A percentile compares a stretch with the other conserved stretches of the same genome.
Conservation (phyloP, 2,113 vertebrate species). For the Lepus europaeus region DNA sequence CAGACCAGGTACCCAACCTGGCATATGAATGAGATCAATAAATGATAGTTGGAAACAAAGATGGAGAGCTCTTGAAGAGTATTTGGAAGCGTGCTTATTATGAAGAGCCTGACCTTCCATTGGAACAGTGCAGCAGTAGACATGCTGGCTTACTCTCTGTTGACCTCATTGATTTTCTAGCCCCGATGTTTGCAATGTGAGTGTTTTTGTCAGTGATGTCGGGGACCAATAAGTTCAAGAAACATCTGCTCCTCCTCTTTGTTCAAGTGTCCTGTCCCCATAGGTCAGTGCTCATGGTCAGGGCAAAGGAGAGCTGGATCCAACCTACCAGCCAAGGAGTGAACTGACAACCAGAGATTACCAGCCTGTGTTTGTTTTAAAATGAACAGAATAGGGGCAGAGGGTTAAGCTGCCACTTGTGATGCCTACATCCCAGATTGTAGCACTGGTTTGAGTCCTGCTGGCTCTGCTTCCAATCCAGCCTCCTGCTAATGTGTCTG, state of each 20-base stretch:
- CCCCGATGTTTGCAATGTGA: constrained; percentile 69
- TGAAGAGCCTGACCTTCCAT: constrained; percentile 1
- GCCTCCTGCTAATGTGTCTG: too few species aligned
- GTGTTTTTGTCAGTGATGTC: constrained; percentile 62
- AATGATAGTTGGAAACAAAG: neutral
- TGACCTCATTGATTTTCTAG: constrained; percentile 46
- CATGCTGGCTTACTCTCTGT: constrained; percentile 37
- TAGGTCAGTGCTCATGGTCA: neutral
- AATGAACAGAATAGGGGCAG: too few species aligned
- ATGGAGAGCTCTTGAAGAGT: neutral
- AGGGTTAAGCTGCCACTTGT: too few species aligned
- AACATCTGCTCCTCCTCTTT: constrained; percentile 30
- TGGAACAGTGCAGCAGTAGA: neutral
- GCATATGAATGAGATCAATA: neutral
- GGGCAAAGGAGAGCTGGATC: neutral
- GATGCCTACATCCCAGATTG: too few species aligned
- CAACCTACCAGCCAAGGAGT: constrained; percentile 38
- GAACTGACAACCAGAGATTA: neutral
- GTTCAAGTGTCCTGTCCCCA: constrained; percentile 5
- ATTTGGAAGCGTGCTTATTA: neutral
- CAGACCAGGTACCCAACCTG: neutral
- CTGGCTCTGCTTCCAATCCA: too few species aligned
- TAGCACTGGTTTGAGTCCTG: too few species aligned
- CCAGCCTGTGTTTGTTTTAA: neutral
- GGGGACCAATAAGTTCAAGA: constrained; percentile 49